A percentile compares a stretch with the other conserved stretches of the same genome.
phyloP scores from a whole-genome alignment of 2,888 invertebrate species.

The Trissolcus brochymenae region DNA sequence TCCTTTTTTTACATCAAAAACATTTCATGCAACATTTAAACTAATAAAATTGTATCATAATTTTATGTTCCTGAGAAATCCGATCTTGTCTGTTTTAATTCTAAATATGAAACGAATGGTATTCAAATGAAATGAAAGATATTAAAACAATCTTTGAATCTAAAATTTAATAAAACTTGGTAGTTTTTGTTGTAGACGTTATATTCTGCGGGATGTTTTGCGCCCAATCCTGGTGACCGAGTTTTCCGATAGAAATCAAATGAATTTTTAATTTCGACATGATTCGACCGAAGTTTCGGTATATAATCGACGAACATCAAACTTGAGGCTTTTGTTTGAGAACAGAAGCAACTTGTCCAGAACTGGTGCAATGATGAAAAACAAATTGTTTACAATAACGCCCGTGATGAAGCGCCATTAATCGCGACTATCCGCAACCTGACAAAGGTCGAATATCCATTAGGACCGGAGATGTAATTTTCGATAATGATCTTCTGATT shows the following conservation, averaged over 20 bases:
- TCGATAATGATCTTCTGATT: slow-evolving; percentile 25
- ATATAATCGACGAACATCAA: slow-evolving; percentile 17
- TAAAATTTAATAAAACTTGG: neutral
- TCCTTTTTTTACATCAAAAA: too few species aligned
- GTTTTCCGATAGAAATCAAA: slow-evolving; percentile 1
- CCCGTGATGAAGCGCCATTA: slow-evolving; percentile 15
- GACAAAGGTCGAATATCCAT: slow-evolving; percentile 41
- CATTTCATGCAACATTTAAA: too few species aligned
- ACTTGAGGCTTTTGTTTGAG: slow-evolving; percentile 10
- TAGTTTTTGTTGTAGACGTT: neutral
- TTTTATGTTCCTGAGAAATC: too few species aligned
- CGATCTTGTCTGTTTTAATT: too few species aligned
- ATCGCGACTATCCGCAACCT: slow-evolving; percentile 19
- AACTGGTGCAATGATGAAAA: slow-evolving; percentile 19
- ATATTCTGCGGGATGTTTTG: too few species aligned
- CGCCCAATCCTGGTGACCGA: neutral
- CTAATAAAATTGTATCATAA: too few species aligned
- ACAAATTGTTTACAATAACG: slow-evolving; percentile 40
- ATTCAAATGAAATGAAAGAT: too few species aligned
- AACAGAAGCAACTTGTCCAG: slow-evolving; percentile 20
- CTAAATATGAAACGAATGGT: too few species aligned
- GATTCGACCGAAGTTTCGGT: slow-evolving; percentile 11
- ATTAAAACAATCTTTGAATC: too few species aligned
- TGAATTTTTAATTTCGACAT: slow-evolving; percentile 25
- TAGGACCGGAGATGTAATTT: slow-evolving; percentile 23